A percentile compares a stretch with the other conserved stretches of the same genome.
These are phyloP conservation scores for Apodemus sylvaticus DNA, from an alignment of 2,113 vertebrate species.

Conservation along the genomic window DNA sequence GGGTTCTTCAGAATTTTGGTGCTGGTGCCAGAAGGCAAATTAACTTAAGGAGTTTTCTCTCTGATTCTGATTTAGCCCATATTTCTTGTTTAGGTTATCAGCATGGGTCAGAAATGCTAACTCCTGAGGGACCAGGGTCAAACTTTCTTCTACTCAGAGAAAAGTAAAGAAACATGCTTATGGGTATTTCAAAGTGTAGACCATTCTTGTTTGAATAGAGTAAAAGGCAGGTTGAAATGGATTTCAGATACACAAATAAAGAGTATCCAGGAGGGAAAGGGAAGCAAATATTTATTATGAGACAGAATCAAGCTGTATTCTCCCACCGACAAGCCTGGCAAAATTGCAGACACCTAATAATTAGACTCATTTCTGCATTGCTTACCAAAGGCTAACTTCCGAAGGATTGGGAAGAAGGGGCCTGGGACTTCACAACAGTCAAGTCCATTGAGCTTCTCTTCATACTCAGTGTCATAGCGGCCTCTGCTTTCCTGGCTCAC, in stretches of 20 bases:
- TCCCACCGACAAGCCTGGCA: neutral
- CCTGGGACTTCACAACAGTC: rapidly evolving
- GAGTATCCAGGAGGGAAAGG: rapidly evolving
- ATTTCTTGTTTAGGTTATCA: neutral
- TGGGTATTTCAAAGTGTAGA: neutral
- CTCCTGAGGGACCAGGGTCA: neutral
- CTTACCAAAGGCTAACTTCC: neutral
- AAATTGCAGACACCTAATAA: neutral
- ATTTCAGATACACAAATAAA: neutral
- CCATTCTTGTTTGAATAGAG: neutral
- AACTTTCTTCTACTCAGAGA: neutral
- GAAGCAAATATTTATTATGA: too few species aligned
- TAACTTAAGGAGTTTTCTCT: neutral
- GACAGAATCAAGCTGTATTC: neutral
- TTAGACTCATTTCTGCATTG: neutral
- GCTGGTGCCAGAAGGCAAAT: neutral
- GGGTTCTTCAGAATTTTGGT: neutral
- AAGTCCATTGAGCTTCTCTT: neutral
- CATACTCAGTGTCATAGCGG: neutral
- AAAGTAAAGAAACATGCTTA: neutral
- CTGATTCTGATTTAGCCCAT: neutral
- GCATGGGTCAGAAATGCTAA: neutral
- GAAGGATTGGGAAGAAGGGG: neutral
- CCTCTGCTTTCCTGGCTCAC: neutral
- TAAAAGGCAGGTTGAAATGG: neutral